Conservation (phyloP, 2,797 vertebrate species). For the Valencia hispanica region DNA sequence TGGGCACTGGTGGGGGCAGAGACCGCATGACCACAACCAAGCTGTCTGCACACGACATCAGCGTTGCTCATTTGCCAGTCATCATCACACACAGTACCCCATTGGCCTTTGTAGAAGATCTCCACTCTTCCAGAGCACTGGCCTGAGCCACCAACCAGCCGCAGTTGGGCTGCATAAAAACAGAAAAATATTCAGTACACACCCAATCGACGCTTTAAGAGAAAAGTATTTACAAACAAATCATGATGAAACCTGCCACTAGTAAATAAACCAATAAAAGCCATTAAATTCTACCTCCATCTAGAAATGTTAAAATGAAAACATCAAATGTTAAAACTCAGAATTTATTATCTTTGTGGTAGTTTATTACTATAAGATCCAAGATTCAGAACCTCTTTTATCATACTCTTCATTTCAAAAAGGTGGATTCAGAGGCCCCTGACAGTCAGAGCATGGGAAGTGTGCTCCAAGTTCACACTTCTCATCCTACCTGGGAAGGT, state of each 20-base stretch:
- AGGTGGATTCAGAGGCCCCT: not conserved
- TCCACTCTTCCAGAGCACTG: slow-evolving; percentile 75
- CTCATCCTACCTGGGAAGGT: too few relatives aligned
- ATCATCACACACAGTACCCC: slow-evolving; percentile 78
- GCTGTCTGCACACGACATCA: slow-evolving; percentile 72
- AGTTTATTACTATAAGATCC: not conserved
- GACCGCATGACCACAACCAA: slow-evolving; percentile 70
- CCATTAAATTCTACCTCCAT: not conserved
- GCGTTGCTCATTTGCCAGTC: slow-evolving; percentile 59
- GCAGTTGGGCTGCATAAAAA: slow-evolving; percentile 54
- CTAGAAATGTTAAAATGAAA: not conserved
- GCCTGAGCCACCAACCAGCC: slow-evolving; percentile 38
- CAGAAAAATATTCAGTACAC: slow-evolving; percentile 9
- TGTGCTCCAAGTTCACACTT: too few relatives aligned
- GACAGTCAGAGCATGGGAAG: too few relatives aligned
- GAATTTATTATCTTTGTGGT: not conserved
- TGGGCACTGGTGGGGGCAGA: slow-evolving; percentile 54
- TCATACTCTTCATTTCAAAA: not conserved
- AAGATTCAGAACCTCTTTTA: not conserved
- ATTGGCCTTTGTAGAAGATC: slow-evolving; percentile 56
- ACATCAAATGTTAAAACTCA: not conserved
- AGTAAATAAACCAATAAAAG: not conserved
- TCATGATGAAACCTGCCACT: not conserved
- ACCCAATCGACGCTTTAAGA: not conserved
- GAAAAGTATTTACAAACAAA: not conserved